Evolutionary conservation across 2,888 invertebrate genomes (phyloP).

Genomic region (Euplagia quadripunctaria): DNA sequence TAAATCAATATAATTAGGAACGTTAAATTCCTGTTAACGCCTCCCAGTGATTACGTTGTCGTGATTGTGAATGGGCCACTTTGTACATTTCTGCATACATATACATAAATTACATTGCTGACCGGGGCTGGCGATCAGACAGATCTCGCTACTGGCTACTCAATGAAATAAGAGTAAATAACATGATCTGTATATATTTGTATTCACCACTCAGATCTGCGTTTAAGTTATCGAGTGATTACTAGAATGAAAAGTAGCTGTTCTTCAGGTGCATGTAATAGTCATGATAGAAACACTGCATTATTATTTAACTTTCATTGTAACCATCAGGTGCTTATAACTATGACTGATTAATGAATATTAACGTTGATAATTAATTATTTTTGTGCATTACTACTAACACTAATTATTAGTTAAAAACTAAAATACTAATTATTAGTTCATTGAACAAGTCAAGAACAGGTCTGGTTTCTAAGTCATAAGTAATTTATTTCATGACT

Average conservation of each 20-base stretch:
- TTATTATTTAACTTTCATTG: not conserved
- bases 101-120: slow-evolving; percentile 63
- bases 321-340: not conserved
- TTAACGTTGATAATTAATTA: not conserved
- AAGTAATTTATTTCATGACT: too few relatives aligned
- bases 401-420: too few relatives aligned
- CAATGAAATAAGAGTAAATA: slow-evolving; percentile 44
- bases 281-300: not conserved
- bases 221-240: not conserved
- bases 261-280: not conserved
- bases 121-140: slow-evolving; percentile 29
- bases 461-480: too few relatives aligned
- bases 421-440: not conserved
- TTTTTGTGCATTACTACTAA: not conserved
- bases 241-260: not conserved
- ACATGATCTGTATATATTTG: not conserved
- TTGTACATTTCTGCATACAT: slow-evolving; percentile 61
- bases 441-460: not conserved
- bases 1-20: slow-evolving; percentile 68
- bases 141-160: slow-evolving; percentile 36
- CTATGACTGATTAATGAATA: not conserved
- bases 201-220: not conserved
- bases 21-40: slow-evolving; percentile 62
- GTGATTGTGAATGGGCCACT: slow-evolving; percentile 58
- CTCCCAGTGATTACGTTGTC: slow-evolving; percentile 56